Evolutionary conservation across 1,140 invertebrate species (phyloP).

Genomic region (Drosophila baimaii): DNA sequence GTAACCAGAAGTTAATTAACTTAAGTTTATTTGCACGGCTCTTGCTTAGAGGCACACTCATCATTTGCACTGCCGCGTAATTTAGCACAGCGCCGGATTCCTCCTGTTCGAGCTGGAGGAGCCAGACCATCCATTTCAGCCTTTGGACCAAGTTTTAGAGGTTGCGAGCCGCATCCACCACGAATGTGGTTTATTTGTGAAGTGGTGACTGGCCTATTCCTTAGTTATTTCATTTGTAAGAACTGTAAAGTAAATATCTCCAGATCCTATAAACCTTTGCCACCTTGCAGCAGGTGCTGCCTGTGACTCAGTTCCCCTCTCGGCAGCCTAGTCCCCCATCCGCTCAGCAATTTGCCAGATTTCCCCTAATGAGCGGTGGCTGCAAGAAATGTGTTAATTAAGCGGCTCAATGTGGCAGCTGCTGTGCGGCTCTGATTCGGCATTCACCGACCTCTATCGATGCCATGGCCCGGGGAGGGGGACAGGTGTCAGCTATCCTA

Average conservation of each 20-base stretch:
- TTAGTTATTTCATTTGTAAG: background rate
- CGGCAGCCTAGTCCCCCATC: slow-evolving; percentile 17
- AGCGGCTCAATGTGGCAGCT: slow-evolving; percentile 61
- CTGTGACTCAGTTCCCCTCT: background rate
- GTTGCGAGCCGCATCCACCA: background rate
- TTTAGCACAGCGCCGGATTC: slow-evolving; percentile 4
- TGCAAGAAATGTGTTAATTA: slow-evolving; percentile 67
- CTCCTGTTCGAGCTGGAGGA: background rate
- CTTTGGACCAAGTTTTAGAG: background rate
- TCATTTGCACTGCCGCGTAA: slow-evolving; percentile 31
- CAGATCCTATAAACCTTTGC: background rate
- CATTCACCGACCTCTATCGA: slow-evolving; percentile 35
- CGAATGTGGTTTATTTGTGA: background rate
- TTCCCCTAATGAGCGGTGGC: slow-evolving; percentile 27
- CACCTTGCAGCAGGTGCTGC: slow-evolving; percentile 22
- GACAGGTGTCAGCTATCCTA: slow-evolving; percentile 29
- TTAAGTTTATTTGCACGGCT: slow-evolving; percentile 75
- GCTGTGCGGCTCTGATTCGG: slow-evolving; percentile 55
- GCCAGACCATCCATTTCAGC: background rate
- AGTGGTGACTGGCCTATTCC: no score
- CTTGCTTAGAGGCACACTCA: slow-evolving; percentile 49
- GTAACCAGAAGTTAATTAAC: slow-evolving; percentile 80
- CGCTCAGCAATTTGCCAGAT: slow-evolving; percentile 42
- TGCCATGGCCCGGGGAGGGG: background rate
- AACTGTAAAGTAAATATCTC: background rate